phyloP scores from a whole-genome alignment of 1,140 invertebrate species.

The Melitaea cinxia region DNA sequence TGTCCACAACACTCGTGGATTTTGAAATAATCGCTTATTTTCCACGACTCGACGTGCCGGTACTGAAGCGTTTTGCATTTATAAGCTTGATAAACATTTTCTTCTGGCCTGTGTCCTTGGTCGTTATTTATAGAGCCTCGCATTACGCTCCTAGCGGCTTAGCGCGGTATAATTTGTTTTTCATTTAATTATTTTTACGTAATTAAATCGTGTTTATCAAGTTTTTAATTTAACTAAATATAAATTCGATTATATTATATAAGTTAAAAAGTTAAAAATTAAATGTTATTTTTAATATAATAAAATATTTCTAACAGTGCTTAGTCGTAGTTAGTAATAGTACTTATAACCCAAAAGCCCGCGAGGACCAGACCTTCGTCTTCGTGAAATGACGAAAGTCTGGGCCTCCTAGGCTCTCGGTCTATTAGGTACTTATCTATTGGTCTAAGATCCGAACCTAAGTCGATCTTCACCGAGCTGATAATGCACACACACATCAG shows the following conservation, averaged over 20 bases:
- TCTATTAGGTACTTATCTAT: no score
- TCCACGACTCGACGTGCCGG: slow-evolving; percentile 19
- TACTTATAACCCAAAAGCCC: no score
- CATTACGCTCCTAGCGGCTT: slow-evolving; percentile 19
- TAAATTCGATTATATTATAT: neutral
- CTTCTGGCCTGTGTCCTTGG: slow-evolving; percentile 23
- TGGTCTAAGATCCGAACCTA: no score
- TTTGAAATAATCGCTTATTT: slow-evolving; percentile 29
- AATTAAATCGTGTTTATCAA: slow-evolving; percentile 6
- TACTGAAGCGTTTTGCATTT: slow-evolving; percentile 23
- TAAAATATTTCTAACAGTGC: no score
- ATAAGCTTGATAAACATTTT: slow-evolving; percentile 34
- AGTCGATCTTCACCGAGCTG: no score
- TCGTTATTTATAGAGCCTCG: slow-evolving; percentile 29
- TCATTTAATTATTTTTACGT: slow-evolving; percentile 26
- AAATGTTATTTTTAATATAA: no score
- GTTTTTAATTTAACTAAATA: neutral
- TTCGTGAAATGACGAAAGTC: no score
- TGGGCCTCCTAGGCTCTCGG: no score
- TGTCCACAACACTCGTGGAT: slow-evolving; percentile 6
- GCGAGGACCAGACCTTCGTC: no score
- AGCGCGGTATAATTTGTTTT: slow-evolving; percentile 27
- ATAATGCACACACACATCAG: no score
- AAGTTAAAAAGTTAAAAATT: neutral
- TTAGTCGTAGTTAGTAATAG: no score